Conservation (phyloP, 2,888 invertebrate species). For the Melipona beecheii region DNA sequence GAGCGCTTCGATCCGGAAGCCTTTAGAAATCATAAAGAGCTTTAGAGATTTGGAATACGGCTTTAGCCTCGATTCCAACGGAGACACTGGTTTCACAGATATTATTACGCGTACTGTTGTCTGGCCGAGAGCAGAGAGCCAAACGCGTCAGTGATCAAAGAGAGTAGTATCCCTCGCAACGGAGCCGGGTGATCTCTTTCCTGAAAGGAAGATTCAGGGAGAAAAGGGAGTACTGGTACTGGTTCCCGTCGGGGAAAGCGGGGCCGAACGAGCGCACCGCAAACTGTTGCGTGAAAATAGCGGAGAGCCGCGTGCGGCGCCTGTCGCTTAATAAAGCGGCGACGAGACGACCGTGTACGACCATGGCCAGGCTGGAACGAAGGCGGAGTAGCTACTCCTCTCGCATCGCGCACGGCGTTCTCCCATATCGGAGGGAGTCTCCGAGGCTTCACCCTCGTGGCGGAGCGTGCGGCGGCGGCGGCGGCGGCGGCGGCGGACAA, state of each 20-base stretch:
- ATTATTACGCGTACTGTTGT: too few relatives aligned
- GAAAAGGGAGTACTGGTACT: slow-evolving; percentile 39
- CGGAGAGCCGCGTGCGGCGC: slow-evolving; percentile 65
- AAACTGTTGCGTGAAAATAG: slow-evolving; percentile 82
- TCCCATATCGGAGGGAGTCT: slow-evolving; percentile 66
- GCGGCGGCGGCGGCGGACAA: slow-evolving; percentile 58
- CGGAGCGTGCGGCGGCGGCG: slow-evolving; percentile 57
- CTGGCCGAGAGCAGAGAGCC: not conserved
- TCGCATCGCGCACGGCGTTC: slow-evolving; percentile 42
- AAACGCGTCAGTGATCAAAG: too few relatives aligned
- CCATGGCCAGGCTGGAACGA: slow-evolving; percentile 51
- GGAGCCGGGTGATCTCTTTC: not conserved
- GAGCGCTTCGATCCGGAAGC: slow-evolving; percentile 51
- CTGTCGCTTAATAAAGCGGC: slow-evolving; percentile 74
- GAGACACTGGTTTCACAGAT: not conserved
- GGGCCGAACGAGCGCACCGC: slow-evolving; percentile 65
- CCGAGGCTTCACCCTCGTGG: slow-evolving; percentile 68
- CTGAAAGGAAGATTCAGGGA: not conserved
- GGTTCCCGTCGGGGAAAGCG: slow-evolving; percentile 12
- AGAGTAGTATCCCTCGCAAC: too few relatives aligned
- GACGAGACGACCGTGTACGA: slow-evolving; percentile 36
- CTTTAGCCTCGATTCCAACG: slow-evolving; percentile 5
- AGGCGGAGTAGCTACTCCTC: slow-evolving; percentile 67
- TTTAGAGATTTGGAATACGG: slow-evolving; percentile 36
- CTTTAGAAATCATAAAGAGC: slow-evolving; percentile 58